A percentile compares a stretch with the other conserved stretches of the same genome.
These are phyloP conservation scores for Philypnodon macrostomus DNA, from an alignment of 2,797 vertebrate genomes.

Conservation along the genomic window DNA sequence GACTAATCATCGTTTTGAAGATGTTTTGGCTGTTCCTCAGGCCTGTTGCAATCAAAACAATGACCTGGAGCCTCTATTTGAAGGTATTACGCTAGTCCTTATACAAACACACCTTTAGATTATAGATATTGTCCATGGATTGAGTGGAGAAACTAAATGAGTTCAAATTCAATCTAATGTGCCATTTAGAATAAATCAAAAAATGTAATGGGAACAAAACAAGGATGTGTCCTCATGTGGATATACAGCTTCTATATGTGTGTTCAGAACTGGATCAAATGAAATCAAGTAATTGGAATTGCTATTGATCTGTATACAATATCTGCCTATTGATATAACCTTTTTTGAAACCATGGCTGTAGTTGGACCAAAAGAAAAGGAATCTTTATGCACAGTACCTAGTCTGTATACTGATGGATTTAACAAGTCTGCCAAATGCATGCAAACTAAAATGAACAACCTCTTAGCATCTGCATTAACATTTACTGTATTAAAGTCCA, in stretches of 20 bases:
- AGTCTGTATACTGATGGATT: no score
- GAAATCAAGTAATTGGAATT: no score
- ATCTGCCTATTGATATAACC: no score
- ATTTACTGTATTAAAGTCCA: conserved; percentile 16
- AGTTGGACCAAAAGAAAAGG: no score
- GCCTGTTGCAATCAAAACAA: conserved; percentile 50
- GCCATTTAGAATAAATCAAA: conserved; percentile 1
- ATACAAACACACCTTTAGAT: neutral
- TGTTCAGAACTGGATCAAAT: no score
- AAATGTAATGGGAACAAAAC: neutral
- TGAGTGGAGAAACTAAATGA: neutral
- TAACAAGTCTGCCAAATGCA: neutral
- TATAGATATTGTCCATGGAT: conserved; percentile 14
- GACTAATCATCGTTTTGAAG: conserved; percentile 44
- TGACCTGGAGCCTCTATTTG: conserved; percentile 25
- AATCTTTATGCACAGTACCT: no score
- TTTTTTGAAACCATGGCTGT: no score
- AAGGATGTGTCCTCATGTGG: neutral
- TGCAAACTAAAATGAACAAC: conserved; percentile 8
- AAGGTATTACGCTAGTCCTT: conserved; percentile 20
- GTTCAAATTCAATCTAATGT: neutral
- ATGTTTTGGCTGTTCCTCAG: conserved; percentile 37
- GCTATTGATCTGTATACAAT: no score
- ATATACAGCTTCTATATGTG: no score
- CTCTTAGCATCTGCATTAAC: conserved; percentile 22